Evolutionary conservation across 1,140 invertebrate genomes (phyloP).

Genomic region (Tetramorium simillimum): DNA sequence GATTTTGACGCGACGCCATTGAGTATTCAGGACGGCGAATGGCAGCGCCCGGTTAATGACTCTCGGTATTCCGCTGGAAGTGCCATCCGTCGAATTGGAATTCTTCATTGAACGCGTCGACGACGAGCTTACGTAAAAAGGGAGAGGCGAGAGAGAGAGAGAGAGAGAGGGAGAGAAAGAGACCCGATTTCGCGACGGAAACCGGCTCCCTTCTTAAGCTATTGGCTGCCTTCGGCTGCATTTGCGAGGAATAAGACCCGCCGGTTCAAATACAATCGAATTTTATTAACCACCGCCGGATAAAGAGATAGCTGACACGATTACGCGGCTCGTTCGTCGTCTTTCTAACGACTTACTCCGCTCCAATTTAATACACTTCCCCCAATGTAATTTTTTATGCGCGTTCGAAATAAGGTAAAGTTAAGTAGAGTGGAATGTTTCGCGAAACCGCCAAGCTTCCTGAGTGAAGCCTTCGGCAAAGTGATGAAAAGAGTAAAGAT

Average conservation of each 20-base stretch:
- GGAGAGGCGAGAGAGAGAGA: background rate
- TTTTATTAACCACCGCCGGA: slow-evolving; percentile 21
- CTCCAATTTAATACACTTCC: slow-evolving; percentile 30
- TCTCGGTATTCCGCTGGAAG: slow-evolving; percentile 48
- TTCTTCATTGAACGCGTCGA: slow-evolving; percentile 45
- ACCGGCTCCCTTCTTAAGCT: slow-evolving; percentile 23
- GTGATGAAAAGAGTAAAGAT: background rate
- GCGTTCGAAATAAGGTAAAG: background rate
- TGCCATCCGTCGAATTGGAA: slow-evolving; percentile 53
- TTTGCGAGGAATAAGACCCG: background rate
- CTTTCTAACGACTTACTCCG: background rate
- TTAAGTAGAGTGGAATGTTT: slow-evolving; percentile 22
- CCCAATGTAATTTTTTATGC: slow-evolving; percentile 36
- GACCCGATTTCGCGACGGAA: slow-evolving; percentile 9
- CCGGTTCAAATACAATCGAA: slow-evolving; percentile 44
- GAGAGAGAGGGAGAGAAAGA: background rate
- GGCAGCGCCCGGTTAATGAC: slow-evolving; percentile 50
- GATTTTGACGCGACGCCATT: slow-evolving; percentile 53
- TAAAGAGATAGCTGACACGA: slow-evolving; percentile 35
- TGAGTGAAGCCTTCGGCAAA: background rate
- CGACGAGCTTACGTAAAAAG: slow-evolving; percentile 19
- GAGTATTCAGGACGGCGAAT: slow-evolving; percentile 57
- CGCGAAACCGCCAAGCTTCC: background rate
- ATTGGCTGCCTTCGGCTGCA: slow-evolving; percentile 17
- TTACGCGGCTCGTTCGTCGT: slow-evolving; percentile 21